Conservation (phyloP, 2,113 vertebrate genomes). For the Cnemophilus loriae region DNA sequence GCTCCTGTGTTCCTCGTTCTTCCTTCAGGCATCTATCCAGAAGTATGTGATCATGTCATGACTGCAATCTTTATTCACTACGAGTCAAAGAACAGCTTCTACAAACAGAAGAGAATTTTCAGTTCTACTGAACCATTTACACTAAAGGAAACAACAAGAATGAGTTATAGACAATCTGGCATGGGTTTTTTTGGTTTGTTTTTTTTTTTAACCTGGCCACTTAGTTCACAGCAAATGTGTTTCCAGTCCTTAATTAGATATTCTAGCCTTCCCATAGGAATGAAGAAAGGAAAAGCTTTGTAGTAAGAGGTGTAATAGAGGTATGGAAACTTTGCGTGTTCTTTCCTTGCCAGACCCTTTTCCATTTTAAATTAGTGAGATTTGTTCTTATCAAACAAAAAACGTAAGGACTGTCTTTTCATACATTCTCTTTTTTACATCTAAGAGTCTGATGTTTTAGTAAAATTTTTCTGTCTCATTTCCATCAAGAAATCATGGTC, state of each 20-base stretch:
- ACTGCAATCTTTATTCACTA: background rate
- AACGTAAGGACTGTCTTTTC: background rate
- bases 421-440: background rate
- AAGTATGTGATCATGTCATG: fast-evolving
- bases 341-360: background rate
- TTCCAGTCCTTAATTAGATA: background rate
- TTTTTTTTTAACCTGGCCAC: background rate
- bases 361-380: background rate
- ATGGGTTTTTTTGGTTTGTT: fast-evolving
- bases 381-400: background rate
- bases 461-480: background rate
- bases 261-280: background rate
- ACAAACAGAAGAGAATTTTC: background rate
- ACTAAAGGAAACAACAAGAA: background rate
- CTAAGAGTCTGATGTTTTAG: background rate
- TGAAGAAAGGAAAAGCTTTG: background rate
- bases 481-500: background rate
- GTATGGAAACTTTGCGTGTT: background rate
- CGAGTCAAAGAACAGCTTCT: background rate
- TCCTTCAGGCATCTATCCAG: background rate
- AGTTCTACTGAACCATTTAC: background rate
- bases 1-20: fast-evolving
- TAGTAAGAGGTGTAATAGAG: background rate
- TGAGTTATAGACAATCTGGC: background rate
- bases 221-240: background rate